Conservation (phyloP, 2,888 invertebrate species). For the Aplocera efformata region DNA sequence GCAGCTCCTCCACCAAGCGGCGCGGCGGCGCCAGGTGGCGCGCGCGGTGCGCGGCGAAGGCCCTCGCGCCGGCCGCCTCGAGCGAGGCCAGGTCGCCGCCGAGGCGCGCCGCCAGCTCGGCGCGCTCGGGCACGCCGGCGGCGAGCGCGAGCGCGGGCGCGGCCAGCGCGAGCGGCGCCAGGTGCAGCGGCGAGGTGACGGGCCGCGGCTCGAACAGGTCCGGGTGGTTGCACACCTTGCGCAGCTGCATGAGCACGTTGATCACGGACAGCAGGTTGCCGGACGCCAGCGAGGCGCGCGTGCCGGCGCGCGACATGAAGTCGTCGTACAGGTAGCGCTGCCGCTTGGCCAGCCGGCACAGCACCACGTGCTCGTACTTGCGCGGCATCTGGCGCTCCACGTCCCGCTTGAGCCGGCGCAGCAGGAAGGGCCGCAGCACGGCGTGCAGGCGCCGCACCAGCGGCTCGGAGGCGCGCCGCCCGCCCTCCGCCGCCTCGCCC, state of each 20-base stretch:
- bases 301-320: conserved; percentile 98
- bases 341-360: conserved; percentile 96
- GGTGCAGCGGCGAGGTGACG: conserved; percentile 95
- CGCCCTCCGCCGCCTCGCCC: conserved; percentile 75
- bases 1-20: conserved; percentile 59
- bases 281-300: conserved; percentile 83
- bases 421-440: conserved; percentile 94
- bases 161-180: conserved; percentile 85
- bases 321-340: conserved; percentile 99
- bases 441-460: conserved; percentile 60
- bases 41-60: conserved; percentile 92
- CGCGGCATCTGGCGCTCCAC: conserved; percentile 98
- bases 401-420: conserved; percentile 94
- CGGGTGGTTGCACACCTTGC: conserved; percentile 99
- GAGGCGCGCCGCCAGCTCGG: conserved; percentile 86
- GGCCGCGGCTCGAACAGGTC: conserved; percentile 98
- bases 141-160: conserved; percentile 88
- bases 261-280: conserved; percentile 97
- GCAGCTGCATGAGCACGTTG: conserved; percentile 97
- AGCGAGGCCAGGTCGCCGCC: conserved; percentile 83
- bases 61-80: conserved; percentile 86
- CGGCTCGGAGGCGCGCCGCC: conserved; percentile 52
- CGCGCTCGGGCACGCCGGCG: conserved; percentile 75
- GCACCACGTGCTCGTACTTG: conserved; percentile 96
- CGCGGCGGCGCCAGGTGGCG: conserved; percentile 86